Base-by-base conservation (phyloP, 2,888 invertebrate genomes). In the Ophonus ardosiacus region DNA sequence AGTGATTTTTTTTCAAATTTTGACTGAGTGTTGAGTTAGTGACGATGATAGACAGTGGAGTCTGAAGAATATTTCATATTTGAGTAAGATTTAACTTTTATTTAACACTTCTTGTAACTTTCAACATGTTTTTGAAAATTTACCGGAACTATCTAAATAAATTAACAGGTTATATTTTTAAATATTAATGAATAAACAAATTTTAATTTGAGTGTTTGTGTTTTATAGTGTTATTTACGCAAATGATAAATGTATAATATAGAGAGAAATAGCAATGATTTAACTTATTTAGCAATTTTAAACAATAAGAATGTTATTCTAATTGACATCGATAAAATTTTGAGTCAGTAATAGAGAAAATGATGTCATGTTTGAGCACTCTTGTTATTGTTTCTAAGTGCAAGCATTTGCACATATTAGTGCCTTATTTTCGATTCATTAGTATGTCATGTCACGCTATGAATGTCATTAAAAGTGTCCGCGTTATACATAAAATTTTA, bases 281-380 rank as follows among this genome's bases (percentile, higher is more conserved):
- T 68, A 68, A 68, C 31, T 68, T 38, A 38, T 68, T 68, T 68
- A 68, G 38, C 31, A 38, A 15, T 38, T 31, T 24, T 17, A 18
- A 51, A 78, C 57, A 13, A 17, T 24, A 78, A 8, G 56, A 78
- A 78, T 78, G 18, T 13, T 24, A 4, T 21, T 57, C 15, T 59
- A 78, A 78, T 78, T 78, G 21, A 57, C 57, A 57, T 31, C 57
- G 17, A 78, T 78, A 57, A 51, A 78, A 57, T 80, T 80, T 61
- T n/a, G 13, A 74, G 17, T 38, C 38, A 80, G 24, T 56, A 56
- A 78, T 71, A 40, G 10, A 57, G 38, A 80, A 80, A 38, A 80
- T 80, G 80, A 80, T 80, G 80, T 80, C 80, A 80, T 61, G 18
- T 57, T 78, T 31, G 31, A 31, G 56, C 40, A 78, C 56, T 57